Evolutionary conservation across 2,797 vertebrate genomes (phyloP).

Genomic region (Lerista edwardsae): DNA sequence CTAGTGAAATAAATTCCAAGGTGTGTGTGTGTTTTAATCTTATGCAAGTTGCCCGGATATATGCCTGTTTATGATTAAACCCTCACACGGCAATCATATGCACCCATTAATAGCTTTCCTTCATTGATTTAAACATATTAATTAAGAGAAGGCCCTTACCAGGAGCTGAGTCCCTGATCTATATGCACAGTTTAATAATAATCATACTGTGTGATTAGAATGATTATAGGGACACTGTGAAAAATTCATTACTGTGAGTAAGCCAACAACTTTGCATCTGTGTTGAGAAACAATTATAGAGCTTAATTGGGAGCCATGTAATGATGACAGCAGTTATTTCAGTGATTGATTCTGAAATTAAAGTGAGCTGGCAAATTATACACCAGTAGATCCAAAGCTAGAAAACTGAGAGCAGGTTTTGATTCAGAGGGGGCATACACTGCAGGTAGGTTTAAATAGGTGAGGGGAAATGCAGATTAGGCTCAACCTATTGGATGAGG

Average conservation of each 20-base stretch:
- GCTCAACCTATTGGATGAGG: neutral
- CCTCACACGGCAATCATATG: constrained; percentile 38
- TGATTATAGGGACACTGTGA: constrained; percentile 71
- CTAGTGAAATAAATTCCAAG: constrained; percentile 41
- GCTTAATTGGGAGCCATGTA: constrained; percentile 79
- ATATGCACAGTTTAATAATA: constrained; percentile 73
- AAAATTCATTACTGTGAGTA: constrained; percentile 73
- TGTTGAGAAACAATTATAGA: constrained; percentile 80
- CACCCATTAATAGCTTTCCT: constrained; percentile 60
- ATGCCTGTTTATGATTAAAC: constrained; percentile 42
- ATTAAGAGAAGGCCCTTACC: constrained; percentile 68
- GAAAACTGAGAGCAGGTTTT: constrained; percentile 36
- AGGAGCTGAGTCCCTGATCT: constrained; percentile 71
- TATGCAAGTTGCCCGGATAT: constrained; percentile 6
- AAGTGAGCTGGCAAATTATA: constrained; percentile 71
- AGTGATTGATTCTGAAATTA: constrained; percentile 79
- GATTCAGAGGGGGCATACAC: neutral
- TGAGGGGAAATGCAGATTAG: rapidly evolving
- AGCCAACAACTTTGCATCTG: constrained; percentile 74
- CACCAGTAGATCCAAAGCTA: constrained; percentile 48
- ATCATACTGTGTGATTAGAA: constrained; percentile 71
- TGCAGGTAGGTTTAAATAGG: constrained; percentile 9
- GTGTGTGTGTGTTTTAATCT: neutral
- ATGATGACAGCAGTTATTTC: constrained; percentile 80
- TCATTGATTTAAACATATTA: constrained; percentile 67